Conservation (phyloP, 2,797 vertebrate species). For the Thamnophis elegans region DNA sequence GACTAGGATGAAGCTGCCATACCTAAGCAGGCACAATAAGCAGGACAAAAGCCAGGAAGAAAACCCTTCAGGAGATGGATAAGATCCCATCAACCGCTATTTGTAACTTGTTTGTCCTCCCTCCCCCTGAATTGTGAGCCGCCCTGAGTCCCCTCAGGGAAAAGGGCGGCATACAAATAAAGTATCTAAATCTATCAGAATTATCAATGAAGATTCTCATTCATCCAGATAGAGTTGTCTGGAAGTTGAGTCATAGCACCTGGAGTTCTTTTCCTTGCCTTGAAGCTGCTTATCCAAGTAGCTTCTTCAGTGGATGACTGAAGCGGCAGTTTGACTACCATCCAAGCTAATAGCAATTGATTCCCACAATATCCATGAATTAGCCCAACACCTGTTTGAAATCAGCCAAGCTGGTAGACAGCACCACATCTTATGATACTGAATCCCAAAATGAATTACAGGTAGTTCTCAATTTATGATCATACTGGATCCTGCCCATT, state of each 20-base stretch:
- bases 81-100: neutral
- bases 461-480: neutral
- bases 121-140: too few species aligned
- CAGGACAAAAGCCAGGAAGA: neutral
- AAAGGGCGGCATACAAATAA: too few species aligned
- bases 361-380: neutral
- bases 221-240: neutral
- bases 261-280: neutral
- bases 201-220: neutral
- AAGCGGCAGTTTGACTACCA: neutral
- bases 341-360: neutral
- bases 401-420: neutral
- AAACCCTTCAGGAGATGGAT: neutral
- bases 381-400: neutral
- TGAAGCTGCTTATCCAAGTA: neutral
- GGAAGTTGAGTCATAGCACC: neutral
- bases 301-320: neutral
- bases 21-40: neutral
- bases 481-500: neutral
- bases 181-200: too few species aligned
- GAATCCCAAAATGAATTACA: neutral
- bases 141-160: too few species aligned
- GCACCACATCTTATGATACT: neutral
- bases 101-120: too few species aligned
- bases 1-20: neutral